Percentiles rank a stretch among this genome's conserved stretches.
phyloP scores from a whole-genome alignment of 2,113 vertebrate genomes.

The Eulacestoma nigropectus region DNA sequence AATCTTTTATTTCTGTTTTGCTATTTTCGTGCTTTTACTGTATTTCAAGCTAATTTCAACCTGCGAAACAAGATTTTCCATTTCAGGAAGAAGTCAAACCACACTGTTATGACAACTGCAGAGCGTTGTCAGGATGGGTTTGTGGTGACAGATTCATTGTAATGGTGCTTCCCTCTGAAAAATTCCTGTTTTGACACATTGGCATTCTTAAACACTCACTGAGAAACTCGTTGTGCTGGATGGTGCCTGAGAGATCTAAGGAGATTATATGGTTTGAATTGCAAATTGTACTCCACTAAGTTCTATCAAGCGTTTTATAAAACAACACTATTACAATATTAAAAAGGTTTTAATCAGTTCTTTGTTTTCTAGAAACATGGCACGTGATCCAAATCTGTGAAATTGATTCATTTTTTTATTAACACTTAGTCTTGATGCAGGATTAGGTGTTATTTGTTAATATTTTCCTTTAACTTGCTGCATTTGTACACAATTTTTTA shows the following conservation, averaged over 20 bases:
- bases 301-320: background rate
- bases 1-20: background rate
- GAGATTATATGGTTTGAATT: background rate
- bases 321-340: background rate
- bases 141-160: constrained; percentile 34
- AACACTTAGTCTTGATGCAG: background rate
- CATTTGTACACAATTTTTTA: background rate
- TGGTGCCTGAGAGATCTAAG: background rate
- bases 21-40: background rate
- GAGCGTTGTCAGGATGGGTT: constrained; percentile 17
- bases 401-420: background rate
- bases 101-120: constrained; percentile 29
- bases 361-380: background rate
- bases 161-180: background rate
- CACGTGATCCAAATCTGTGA: background rate
- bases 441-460: background rate
- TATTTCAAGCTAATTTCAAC: background rate
- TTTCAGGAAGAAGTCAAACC: constrained; percentile 37
- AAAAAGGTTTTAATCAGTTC: background rate
- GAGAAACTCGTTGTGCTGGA: background rate
- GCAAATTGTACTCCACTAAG: background rate
- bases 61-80: constrained; percentile 12
- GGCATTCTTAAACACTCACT: background rate
- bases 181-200: constrained; percentile 11
- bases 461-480: background rate